Percentiles rank a stretch among this genome's conserved stretches.
These are phyloP conservation scores for Matsumyia berberina DNA, from an alignment of 2,888 invertebrate species.

Conservation along the genomic window DNA sequence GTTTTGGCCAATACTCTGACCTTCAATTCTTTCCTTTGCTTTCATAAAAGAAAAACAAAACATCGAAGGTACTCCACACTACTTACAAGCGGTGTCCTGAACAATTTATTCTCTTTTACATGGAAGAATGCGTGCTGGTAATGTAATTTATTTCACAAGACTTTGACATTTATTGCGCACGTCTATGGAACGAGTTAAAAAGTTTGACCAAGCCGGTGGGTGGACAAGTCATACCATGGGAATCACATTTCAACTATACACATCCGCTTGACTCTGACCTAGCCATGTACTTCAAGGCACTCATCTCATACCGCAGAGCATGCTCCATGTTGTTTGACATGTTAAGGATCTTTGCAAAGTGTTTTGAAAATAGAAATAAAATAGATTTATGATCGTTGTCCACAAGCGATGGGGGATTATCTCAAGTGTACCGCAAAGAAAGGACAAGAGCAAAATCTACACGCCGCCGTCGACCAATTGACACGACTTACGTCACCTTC, in stretches of 20 bases:
- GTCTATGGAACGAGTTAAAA: slow-evolving; percentile 17
- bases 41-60: neutral
- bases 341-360: neutral
- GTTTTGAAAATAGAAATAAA: slow-evolving; percentile 5
- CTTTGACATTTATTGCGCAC: slow-evolving; percentile 49
- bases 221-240: slow-evolving; percentile 15
- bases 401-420: neutral
- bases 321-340: slow-evolving; percentile 11
- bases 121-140: slow-evolving; percentile 1
- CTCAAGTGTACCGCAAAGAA: neutral
- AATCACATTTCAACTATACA: neutral
- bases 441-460: no score
- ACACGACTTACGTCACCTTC: slow-evolving; percentile 4
- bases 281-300: neutral
- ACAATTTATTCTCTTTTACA: neutral
- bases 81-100: neutral
- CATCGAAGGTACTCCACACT: neutral
- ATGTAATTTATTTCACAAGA: slow-evolving; percentile 34
- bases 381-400: slow-evolving; percentile 23
- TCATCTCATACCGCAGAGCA: neutral
- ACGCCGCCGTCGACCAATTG: neutral
- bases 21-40: neutral
- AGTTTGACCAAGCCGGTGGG: slow-evolving; percentile 30
- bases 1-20: no score
- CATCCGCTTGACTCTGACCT: neutral